phyloP scores from a whole-genome alignment of 2,888 invertebrate genomes.

The Stenoptilia bipunctidactyla region DNA sequence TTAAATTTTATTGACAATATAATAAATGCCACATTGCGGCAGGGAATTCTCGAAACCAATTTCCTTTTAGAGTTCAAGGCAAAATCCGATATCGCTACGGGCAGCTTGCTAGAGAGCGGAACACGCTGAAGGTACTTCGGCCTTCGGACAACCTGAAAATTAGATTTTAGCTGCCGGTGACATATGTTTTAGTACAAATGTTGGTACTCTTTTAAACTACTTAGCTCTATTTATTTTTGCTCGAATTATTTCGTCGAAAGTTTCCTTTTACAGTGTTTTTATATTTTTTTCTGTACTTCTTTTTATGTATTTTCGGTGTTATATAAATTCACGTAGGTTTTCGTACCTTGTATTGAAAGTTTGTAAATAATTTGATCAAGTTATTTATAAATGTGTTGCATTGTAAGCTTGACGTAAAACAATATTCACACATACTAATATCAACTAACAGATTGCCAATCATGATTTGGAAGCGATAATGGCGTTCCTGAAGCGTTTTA shows the following conservation, averaged over 20 bases:
- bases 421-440: too few species aligned
- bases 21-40: conserved; percentile 34
- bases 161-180: conserved; percentile 47
- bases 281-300: too few species aligned
- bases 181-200: conserved; percentile 22
- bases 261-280: too few species aligned
- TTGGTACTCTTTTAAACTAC: neutral
- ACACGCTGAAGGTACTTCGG: conserved; percentile 25
- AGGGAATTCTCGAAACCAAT: conserved; percentile 50
- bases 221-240: neutral
- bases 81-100: conserved; percentile 37
- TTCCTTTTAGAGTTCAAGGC: conserved; percentile 42
- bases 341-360: too few species aligned
- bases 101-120: conserved; percentile 10
- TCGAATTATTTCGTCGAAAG: neutral
- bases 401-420: too few species aligned
- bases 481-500: too few species aligned
- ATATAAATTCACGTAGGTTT: too few species aligned
- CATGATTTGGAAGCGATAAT: too few species aligned
- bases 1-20: conserved; percentile 30
- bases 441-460: too few species aligned
- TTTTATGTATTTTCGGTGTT: too few species aligned
- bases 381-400: too few species aligned
- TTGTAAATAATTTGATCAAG: too few species aligned
- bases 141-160: conserved; percentile 52